Base-by-base conservation (phyloP, 2,888 invertebrate genomes). In the Drosophila paranaensis region DNA sequence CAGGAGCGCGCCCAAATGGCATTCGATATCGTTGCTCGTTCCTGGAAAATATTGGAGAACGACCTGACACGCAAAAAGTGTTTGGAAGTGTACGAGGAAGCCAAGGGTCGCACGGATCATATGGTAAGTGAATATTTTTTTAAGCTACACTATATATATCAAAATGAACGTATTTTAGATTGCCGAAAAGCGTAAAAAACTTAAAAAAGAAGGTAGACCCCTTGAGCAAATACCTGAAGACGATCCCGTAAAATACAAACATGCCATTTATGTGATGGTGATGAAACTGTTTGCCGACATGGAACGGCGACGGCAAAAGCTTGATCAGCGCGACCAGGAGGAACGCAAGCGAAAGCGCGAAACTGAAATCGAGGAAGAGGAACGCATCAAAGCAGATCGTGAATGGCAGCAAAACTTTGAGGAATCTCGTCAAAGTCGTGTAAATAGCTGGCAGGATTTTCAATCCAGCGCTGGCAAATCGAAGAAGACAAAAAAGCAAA, bases 361-460 rank as follows among this genome's bases (percentile, higher is more conserved):
- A 93, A 96, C 97, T 20, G 98, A 98, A 94, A 96, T 98, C 58
- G 97, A 97, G 70, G 97, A 97, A 62, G 98, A 98, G 90, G 98
- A 98, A 89, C 96, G 96, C 87, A 95, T 96, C 69, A 96, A 97
- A 70, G 93, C 97, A 54, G 98, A 99, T 90, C 97, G 97, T 84
- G 99, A 99, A 92, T 99, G 98, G 98, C 97, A 98, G 79, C 98
- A 98, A 92, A 99, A 99, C 93, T 99, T 98, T 93, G 99, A 99
- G 94, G 98, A 98, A 94, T 98, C 98, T 48, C 94, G 98, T 74
- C 97, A 98, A 94, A 97, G 96, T 87, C 94, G 98, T 74, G 98
- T 98, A 0, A 97, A 97, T 75, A 98, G 97, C 92, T 98, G 98
- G 98, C 97, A 98, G 90, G 96, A 95, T 35, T 98, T 98, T 92